A percentile compares a stretch with the other conserved stretches of the same genome.
These are phyloP conservation scores for mouse (Mus musculus) DNA, from an alignment of 2,113 vertebrate species.

Conservation along the genomic window GRCm39 chr13:98628001-98628500, in stretches of 20 bases:
- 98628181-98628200: background rate
- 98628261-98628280: background rate
- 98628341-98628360: background rate
- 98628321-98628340: conserved; percentile 20
- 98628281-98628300: background rate
- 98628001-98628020: too few species aligned
- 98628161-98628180: background rate
- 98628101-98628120: background rate
- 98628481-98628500: background rate
- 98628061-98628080: background rate
- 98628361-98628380: background rate
- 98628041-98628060: background rate
- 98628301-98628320: background rate
- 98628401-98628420: background rate
- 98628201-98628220: background rate
- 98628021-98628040: background rate
- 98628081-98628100: background rate
- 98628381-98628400: background rate
- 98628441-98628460: background rate
- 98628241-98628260: too few species aligned
- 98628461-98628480: background rate
- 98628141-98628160: background rate
- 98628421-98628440: background rate
- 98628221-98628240: background rate
- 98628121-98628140: background rate